phyloP scores from a whole-genome alignment of 2,113 vertebrate species.

The Corythornis cristatus region DNA sequence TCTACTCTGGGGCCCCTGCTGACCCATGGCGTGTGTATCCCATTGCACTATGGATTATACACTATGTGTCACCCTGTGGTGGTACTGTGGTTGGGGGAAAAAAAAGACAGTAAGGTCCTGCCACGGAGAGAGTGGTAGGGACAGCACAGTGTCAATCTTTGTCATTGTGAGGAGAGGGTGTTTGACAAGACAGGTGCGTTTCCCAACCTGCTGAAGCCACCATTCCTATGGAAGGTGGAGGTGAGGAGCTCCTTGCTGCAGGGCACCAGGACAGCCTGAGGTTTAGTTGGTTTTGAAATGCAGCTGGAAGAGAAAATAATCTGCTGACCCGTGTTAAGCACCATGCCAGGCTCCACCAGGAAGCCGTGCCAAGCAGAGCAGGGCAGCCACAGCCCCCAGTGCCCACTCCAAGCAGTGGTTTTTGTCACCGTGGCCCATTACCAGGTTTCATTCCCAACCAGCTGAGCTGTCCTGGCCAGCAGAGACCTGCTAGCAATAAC shows the following conservation, averaged over 20 bases:
- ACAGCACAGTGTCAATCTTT: rapidly evolving
- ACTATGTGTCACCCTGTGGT: too few species aligned
- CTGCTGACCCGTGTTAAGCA: rapidly evolving
- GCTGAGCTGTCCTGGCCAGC: not conserved
- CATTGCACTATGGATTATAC: rapidly evolving
- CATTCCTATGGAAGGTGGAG: rapidly evolving
- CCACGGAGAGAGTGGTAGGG: rapidly evolving
- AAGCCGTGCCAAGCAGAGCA: not conserved
- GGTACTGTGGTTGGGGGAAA: not conserved
- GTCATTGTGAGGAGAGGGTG: rapidly evolving
- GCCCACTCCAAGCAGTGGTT: not conserved
- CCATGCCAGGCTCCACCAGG: rapidly evolving
- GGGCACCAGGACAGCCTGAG: not conserved
- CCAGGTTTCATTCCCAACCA: not conserved
- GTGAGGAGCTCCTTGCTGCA: not conserved
- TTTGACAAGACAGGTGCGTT: not conserved
- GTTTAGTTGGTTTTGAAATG: not conserved
- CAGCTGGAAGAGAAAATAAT: not conserved
- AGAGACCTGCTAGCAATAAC: not conserved
- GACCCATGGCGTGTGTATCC: rapidly evolving
- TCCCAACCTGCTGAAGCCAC: not conserved
- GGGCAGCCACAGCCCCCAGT: not conserved
- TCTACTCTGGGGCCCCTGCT: not conserved
- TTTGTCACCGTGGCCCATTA: not conserved
- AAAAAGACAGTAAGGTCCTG: not conserved